Evolutionary conservation across 2,113 vertebrate species (phyloP).

Genomic region (Phasianus colchicus): DNA sequence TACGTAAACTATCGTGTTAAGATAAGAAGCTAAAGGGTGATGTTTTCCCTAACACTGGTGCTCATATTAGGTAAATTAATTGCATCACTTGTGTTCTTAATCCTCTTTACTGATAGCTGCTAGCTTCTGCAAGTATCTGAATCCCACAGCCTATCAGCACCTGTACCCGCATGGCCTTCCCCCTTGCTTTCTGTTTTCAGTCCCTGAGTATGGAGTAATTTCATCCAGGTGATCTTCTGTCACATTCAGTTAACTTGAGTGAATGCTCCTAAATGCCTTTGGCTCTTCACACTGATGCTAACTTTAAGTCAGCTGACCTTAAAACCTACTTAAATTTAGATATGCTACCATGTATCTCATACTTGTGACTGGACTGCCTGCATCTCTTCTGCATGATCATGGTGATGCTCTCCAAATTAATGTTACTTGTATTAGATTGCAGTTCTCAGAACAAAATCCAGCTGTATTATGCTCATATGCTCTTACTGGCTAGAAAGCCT

Average conservation of each 20-base stretch:
- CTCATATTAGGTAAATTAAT: neutral
- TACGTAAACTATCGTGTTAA: neutral
- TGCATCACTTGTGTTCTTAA: neutral
- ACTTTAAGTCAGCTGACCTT: neutral
- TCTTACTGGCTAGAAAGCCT: neutral
- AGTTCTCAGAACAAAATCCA: neutral
- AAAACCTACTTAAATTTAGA: neutral
- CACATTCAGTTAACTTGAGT: neutral
- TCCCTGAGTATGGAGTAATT: neutral
- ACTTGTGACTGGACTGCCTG: neutral
- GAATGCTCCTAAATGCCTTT: neutral
- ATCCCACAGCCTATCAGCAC: neutral
- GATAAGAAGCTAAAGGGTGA: neutral
- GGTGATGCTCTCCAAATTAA: neutral
- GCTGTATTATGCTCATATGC: neutral
- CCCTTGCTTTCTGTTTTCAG: neutral
- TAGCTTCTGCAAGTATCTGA: neutral
- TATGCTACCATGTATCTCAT: neutral
- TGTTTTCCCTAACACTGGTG: neutral
- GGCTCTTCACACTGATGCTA: neutral
- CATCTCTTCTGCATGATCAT: neutral
- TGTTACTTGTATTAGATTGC: neutral
- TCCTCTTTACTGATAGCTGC: neutral
- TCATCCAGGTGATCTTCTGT: neutral
- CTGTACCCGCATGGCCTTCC: neutral